Evolutionary conservation across 2,113 vertebrate genomes (phyloP).

Genomic region (Megatriorchis doriae): DNA sequence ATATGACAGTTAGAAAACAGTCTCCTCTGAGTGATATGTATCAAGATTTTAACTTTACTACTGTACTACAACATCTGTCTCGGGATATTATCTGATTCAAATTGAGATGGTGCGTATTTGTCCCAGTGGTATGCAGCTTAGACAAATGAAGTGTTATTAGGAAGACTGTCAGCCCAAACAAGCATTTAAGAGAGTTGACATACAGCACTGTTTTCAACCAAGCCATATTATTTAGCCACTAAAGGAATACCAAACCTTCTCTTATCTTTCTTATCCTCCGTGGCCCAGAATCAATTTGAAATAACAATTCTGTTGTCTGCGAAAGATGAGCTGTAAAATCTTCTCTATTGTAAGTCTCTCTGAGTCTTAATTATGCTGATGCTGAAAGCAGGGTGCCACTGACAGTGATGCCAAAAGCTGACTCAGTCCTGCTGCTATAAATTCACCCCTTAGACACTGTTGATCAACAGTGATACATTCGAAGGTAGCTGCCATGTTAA

Average conservation of each 20-base stretch:
- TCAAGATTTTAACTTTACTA: neutral
- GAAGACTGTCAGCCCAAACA: neutral
- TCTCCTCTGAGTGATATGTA: neutral
- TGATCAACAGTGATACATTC: neutral
- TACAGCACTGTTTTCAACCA: neutral
- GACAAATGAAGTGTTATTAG: conserved; percentile 16
- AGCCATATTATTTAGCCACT: neutral
- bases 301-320: neutral
- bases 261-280: neutral
- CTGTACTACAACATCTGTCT: neutral
- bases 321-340: neutral
- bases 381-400: neutral
- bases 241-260: neutral
- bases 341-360: neutral
- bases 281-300: neutral
- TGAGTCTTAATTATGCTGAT: neutral
- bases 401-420: neutral
- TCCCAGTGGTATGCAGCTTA: neutral
- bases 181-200: neutral
- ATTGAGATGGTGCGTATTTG: neutral
- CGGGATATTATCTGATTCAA: neutral
- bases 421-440: neutral
- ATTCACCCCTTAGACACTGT: neutral
- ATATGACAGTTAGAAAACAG: neutral
- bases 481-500: neutral